Base-by-base conservation (phyloP, 2,797 vertebrate species). In the Triplophysa yarkandensis region DNA sequence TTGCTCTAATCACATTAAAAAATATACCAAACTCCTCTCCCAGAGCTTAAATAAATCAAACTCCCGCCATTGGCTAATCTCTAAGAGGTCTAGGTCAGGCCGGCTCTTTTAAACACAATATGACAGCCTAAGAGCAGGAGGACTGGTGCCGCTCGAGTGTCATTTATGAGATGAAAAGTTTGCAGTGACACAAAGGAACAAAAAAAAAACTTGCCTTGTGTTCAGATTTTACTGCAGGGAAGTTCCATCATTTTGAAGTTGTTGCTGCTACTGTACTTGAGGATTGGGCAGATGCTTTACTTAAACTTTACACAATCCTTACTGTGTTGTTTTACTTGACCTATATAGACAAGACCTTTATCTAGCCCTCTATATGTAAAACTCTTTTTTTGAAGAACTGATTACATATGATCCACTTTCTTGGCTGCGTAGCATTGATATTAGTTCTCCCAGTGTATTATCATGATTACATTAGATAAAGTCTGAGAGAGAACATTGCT, bases 81-180 rank as follows among this genome's bases (percentile, higher is more conserved):
- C 2, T 14, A 6, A 28, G 25, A 23, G 17, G 65, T 13, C 48
- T 54, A 14, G 36, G 30, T 16, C 32, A 7, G 46, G 19, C 67
- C 50, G 25, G 50, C 50, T 13, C 5, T 55, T 16, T 28, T 34
- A 60, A 70, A 70, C 25, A 17, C 41, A 11, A 10, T 61, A 23
- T 34, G 9, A 69, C 52, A 23, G 27, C 17, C 68, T 48, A 13
- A 4, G 17, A n/a, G 28, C 30, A 19, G 32, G 30, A 50, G 14
- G 3, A 16, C 30, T 62, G 41, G 23, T 52, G 63, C 21, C 58
- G 16, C 57, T 34, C 4, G 0, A 23, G 30, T 63, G 32, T 64
- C 30, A 64, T 73, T 54, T 23, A 73, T 73, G 60, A 54, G 70
- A 32, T 17, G 4, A 54, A 50, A 17, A 6, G 17, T 30, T 30